Evolutionary conservation across 2,113 vertebrate species (phyloP).

Genomic region (Toxotes jaculatrix): DNA sequence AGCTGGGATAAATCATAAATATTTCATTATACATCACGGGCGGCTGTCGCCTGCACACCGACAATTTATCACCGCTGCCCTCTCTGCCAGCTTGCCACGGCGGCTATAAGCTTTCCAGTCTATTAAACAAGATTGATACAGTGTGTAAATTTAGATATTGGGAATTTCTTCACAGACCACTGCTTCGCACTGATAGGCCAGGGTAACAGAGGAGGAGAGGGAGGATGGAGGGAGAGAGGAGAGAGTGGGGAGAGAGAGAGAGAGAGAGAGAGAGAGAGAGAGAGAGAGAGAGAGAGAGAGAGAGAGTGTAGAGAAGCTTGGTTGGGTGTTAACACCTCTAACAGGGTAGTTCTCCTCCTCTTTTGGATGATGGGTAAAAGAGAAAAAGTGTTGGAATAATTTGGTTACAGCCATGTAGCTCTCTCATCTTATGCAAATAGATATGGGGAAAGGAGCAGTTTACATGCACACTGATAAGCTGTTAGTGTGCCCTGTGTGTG

Average conservation of each 20-base stretch:
- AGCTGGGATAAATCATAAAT: conserved; percentile 97
- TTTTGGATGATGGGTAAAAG: conserved; percentile 46
- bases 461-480: conserved; percentile 55
- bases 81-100: conserved; percentile 84
- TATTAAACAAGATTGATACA: conserved; percentile 97
- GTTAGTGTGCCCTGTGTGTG: conserved; percentile 20
- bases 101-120: conserved; percentile 90
- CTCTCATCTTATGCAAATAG: conserved; percentile 64
- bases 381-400: conserved; percentile 56
- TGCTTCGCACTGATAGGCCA: conserved; percentile 84
- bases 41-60: conserved; percentile 84
- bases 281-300: neutral
- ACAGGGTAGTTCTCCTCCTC: conserved; percentile 68
- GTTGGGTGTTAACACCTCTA: conserved; percentile 80
- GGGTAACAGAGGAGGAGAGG: conserved; percentile 70
- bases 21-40: conserved; percentile 92
- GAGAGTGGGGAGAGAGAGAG: conserved; percentile 16
- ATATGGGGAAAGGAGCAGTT: conserved; percentile 42
- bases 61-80: conserved; percentile 91
- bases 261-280: conserved; percentile 28
- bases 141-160: conserved; percentile 87
- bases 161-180: conserved; percentile 89
- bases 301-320: conserved; percentile 53
- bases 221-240: conserved; percentile 32
- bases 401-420: conserved; percentile 53